These are phyloP conservation scores for Tarsius wallacei DNA, from an alignment of 2,797 vertebrate species.

Conservation along the genomic window DNA sequence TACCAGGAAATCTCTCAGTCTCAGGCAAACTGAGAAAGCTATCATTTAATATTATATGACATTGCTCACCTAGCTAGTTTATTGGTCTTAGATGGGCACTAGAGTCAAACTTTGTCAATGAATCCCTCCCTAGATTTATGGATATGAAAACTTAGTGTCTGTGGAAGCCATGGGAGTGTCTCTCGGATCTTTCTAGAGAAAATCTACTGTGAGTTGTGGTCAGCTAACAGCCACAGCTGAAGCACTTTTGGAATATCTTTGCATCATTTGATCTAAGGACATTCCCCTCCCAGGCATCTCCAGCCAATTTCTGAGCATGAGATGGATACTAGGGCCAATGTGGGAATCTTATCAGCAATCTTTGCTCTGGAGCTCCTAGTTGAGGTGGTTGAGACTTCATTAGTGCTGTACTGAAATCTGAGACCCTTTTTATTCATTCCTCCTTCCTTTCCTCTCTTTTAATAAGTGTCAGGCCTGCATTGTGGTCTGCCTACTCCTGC, in stretches of 20 bases:
- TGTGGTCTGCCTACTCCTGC: neutral
- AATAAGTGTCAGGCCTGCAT: neutral
- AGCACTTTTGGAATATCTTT: neutral
- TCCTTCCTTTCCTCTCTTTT: neutral
- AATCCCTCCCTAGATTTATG: neutral
- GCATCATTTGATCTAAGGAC: neutral
- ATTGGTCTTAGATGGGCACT: neutral
- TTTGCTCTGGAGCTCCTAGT: neutral
- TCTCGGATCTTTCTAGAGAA: conserved; percentile 8
- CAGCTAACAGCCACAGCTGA: neutral
- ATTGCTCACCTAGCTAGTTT: neutral
- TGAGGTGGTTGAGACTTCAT: neutral
- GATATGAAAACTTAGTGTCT: neutral
- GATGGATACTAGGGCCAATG: neutral
- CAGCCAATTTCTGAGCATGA: neutral
- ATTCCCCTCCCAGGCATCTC: neutral
- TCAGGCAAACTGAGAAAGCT: neutral
- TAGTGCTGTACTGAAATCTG: neutral
- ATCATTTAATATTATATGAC: neutral
- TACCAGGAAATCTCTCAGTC: neutral
- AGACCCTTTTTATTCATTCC: neutral
- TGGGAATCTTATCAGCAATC: neutral
- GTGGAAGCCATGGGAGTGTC: neutral
- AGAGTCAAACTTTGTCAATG: neutral
- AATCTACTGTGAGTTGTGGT: neutral